Conservation (phyloP, 2,797 vertebrate species). For the Falco columbarius region DNA sequence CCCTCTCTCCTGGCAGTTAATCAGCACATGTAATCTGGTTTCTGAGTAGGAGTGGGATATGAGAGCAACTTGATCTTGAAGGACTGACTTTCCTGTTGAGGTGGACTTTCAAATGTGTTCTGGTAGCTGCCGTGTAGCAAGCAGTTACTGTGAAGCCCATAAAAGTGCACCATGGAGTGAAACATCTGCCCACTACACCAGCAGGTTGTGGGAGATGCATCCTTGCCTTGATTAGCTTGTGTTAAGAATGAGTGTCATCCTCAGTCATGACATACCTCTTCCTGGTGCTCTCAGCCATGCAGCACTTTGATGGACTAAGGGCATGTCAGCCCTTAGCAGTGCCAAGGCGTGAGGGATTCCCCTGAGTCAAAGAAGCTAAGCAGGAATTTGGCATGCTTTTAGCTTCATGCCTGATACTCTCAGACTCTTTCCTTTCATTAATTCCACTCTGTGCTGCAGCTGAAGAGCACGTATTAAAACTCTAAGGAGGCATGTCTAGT, state of each 20-base stretch:
- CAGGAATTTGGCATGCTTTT: neutral
- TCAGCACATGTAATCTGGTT: neutral
- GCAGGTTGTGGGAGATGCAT: neutral
- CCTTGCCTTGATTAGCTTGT: neutral
- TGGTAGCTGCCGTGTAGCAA: neutral
- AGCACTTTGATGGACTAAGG: neutral
- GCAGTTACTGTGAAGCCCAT: neutral
- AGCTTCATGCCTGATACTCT: neutral
- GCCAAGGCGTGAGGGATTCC: neutral
- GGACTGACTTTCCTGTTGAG: neutral
- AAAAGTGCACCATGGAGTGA: neutral
- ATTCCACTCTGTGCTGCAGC: neutral
- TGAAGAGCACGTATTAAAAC: neutral
- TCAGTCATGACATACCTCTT: neutral
- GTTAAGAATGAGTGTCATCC: neutral
- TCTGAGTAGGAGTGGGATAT: neutral
- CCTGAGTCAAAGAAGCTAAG: neutral
- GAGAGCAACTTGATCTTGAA: neutral
- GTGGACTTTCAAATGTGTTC: neutral
- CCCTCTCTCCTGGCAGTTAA: neutral
- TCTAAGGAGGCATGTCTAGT: neutral
- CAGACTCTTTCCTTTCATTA: neutral
- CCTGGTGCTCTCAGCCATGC: neutral
- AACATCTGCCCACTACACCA: fast-evolving
- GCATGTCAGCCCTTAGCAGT: neutral